A percentile compares a stretch with the other conserved stretches of the same genome.
phyloP scores from a whole-genome alignment of 1,140 invertebrate genomes.

The Triops longicaudatus region DNA sequence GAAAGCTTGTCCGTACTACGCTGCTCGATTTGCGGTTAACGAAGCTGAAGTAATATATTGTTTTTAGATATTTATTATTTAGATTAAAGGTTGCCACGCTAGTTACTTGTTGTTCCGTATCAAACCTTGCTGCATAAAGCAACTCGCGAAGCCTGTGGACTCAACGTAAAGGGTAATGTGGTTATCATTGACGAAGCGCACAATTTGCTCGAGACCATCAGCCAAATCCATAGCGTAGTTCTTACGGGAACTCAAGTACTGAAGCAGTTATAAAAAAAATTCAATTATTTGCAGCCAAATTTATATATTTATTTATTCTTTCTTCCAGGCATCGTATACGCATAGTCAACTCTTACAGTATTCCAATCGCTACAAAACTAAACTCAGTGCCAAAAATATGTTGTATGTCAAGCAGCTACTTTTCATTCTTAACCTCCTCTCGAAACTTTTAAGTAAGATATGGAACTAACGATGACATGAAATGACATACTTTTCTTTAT shows the following conservation, averaged over 20 bases:
- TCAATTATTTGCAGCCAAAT: background rate
- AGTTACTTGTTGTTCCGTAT: conserved; percentile 71
- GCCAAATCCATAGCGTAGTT: conserved; percentile 70
- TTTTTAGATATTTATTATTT: background rate
- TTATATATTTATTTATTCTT: background rate
- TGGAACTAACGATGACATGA: background rate
- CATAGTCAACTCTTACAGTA: conserved; percentile 68
- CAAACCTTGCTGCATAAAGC: conserved; percentile 77
- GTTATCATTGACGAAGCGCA: conserved; percentile 96
- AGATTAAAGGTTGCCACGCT: conserved; percentile 27
- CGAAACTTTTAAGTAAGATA: conserved; percentile 51
- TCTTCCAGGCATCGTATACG: conserved; percentile 46
- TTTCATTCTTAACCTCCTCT: conserved; percentile 66
- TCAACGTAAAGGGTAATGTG: conserved; percentile 72
- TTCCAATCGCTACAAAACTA: conserved; percentile 58
- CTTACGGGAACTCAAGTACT: conserved; percentile 54
- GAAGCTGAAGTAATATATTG: conserved; percentile 59
- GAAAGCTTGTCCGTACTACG: conserved; percentile 86
- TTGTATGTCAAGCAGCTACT: conserved; percentile 77
- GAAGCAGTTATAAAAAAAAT: conserved; percentile 41
- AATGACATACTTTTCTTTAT: background rate
- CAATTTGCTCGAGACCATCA: conserved; percentile 85
- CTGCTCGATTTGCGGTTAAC: conserved; percentile 63
- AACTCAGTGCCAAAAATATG: conserved; percentile 74
- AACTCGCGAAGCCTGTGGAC: conserved; percentile 73